Evolutionary conservation across 64 coral and sea anemone species (phyloP).

Genomic region (Anthopleura sola): DNA sequence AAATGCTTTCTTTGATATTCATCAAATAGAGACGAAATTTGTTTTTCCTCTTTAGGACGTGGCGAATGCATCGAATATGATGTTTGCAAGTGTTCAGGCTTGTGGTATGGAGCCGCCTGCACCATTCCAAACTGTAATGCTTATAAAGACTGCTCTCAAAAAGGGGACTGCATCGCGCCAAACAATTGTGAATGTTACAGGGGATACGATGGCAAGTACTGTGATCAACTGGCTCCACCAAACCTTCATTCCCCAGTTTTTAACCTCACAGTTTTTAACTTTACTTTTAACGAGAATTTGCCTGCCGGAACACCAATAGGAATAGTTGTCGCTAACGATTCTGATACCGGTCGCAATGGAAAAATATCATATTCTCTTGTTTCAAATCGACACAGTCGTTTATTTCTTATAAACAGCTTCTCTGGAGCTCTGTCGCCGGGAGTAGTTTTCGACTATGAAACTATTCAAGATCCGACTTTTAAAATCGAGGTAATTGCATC

Average conservation of each 20-base stretch:
- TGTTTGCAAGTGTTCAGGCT: conserved; percentile 8
- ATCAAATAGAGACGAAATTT: too few species aligned
- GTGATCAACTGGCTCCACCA: conserved; percentile 3
- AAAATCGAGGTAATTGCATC: conserved; percentile 24
- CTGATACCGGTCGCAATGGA: conserved; percentile 38
- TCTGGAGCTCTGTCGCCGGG: conserved; percentile 9
- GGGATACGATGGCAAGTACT: conserved; percentile 21
- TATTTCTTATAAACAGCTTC: background rate
- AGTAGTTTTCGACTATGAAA: conserved; percentile 24
- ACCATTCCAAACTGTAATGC: conserved; percentile 35
- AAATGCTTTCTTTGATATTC: too few species aligned
- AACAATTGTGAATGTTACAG: conserved; percentile 26
- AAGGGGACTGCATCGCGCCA: conserved; percentile 28
- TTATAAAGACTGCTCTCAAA: conserved; percentile 30
- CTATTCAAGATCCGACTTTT: background rate
- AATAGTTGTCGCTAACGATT: conserved; percentile 21
- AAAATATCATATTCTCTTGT: conserved; percentile 24
- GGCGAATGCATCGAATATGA: conserved; percentile 34
- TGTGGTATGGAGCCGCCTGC: conserved; percentile 30
- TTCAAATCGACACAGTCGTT: background rate
- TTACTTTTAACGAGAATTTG: conserved; percentile 3
- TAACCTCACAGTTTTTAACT: background rate
- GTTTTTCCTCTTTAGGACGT: background rate
- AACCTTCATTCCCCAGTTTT: conserved; percentile 23
- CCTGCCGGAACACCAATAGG: conserved; percentile 6